phyloP scores from a whole-genome alignment of 2,797 vertebrate genomes.

The Pitangus sulphuratus region DNA sequence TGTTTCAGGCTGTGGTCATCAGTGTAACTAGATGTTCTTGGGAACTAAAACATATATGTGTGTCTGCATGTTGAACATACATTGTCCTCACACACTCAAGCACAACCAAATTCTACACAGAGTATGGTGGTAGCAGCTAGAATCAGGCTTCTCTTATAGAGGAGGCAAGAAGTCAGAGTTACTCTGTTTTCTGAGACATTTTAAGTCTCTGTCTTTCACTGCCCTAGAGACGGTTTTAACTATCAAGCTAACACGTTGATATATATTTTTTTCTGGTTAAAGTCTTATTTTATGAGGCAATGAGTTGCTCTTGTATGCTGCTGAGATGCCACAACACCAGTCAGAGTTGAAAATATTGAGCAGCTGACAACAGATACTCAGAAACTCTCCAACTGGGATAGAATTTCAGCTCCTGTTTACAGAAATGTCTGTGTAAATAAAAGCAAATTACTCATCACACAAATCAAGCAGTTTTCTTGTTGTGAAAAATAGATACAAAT shows the following conservation, averaged over 20 bases:
- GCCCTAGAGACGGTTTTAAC: not conserved
- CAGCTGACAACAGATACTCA: not conserved
- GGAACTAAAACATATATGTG: not conserved
- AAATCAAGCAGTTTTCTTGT: not conserved
- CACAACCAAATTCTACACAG: not conserved
- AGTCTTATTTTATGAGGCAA: not conserved
- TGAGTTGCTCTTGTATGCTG: not conserved
- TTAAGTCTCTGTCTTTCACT: not conserved
- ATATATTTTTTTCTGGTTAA: not conserved
- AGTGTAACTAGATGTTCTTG: not conserved
- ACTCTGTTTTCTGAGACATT: not conserved
- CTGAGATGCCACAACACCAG: not conserved
- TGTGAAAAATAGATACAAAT: conserved; percentile 25
- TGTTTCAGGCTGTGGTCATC: not conserved
- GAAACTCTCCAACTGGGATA: conserved; percentile 3
- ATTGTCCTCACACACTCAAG: not conserved
- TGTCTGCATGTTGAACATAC: not conserved
- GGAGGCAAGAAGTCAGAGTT: not conserved
- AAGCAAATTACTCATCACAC: not conserved
- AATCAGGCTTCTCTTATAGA: not conserved
- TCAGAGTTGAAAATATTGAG: conserved; percentile 15
- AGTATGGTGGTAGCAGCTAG: not conserved
- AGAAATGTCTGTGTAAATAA: conserved; percentile 1
- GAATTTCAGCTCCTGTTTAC: conserved; percentile 14
- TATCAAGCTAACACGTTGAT: not conserved